phyloP scores from a whole-genome alignment of 2,113 vertebrate genomes.

The Capreolus pygargus region DNA sequence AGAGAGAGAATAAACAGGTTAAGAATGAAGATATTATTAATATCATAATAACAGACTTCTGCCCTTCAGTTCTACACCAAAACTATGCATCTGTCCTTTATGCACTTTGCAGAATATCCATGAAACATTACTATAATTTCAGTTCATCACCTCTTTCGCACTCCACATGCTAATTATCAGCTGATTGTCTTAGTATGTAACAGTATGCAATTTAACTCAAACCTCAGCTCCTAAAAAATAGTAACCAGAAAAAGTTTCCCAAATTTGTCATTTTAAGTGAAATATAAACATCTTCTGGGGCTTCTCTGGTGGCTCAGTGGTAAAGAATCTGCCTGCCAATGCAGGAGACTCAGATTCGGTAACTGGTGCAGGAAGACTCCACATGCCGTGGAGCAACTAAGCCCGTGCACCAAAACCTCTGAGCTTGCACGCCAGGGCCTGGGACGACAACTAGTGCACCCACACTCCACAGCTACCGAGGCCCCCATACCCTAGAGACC shows the following conservation, averaged over 20 bases:
- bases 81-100: neutral
- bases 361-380: neutral
- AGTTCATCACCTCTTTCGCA: neutral
- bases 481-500: neutral
- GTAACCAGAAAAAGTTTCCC: neutral
- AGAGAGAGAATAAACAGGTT: neutral
- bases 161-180: neutral
- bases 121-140: neutral
- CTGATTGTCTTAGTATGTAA: neutral
- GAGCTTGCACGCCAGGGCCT: neutral
- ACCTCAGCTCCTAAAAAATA: neutral
- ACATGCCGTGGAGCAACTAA: neutral
- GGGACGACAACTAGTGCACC: neutral
- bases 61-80: neutral
- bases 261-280: neutral
- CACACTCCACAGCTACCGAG: neutral
- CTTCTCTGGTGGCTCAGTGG: neutral
- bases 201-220: neutral
- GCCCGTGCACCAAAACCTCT: neutral
- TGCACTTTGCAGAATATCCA: neutral
- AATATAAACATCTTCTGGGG: neutral
- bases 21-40: neutral
- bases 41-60: constrained; percentile 21
- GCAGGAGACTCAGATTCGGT: neutral
- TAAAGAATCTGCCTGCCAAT: neutral